These are phyloP conservation scores for Australoheros scitulus DNA, from an alignment of 2,113 vertebrate species.

Conservation along the genomic window DNA sequence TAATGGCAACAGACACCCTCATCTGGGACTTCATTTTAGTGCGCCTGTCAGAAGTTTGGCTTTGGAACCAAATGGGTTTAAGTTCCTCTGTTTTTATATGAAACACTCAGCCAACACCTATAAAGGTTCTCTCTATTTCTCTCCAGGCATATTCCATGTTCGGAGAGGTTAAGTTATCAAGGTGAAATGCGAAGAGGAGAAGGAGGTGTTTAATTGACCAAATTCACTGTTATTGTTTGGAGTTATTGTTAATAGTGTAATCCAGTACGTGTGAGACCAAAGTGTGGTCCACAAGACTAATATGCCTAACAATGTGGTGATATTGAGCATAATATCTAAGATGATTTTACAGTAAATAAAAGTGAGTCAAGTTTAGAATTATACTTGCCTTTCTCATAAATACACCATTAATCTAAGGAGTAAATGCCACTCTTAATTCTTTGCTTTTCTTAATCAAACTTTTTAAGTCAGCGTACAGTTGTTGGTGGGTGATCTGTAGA, in stretches of 20 bases:
- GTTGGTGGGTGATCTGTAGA: slow-evolving; percentile 12
- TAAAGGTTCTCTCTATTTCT: slow-evolving; percentile 43
- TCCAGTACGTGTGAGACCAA: slow-evolving; percentile 21
- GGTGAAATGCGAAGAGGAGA: slow-evolving; percentile 41
- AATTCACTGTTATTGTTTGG: slow-evolving; percentile 35
- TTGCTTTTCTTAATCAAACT: slow-evolving; percentile 20
- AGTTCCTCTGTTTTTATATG: slow-evolving; percentile 78
- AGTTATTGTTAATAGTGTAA: slow-evolving; percentile 12
- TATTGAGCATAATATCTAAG: slow-evolving; percentile 1
- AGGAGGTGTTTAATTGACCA: slow-evolving; percentile 60
- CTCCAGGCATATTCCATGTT: slow-evolving; percentile 60
- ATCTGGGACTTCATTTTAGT: slow-evolving; percentile 68
- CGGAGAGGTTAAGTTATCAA: slow-evolving; percentile 67
- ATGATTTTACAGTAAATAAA: slow-evolving; percentile 7
- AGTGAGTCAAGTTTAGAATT: not conserved
- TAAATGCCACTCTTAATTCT: slow-evolving; percentile 9
- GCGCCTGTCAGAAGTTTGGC: slow-evolving; percentile 79
- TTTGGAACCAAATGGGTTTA: slow-evolving; percentile 66
- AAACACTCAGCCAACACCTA: slow-evolving; percentile 80
- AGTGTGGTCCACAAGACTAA: slow-evolving; percentile 14
- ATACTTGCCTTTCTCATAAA: not conserved
- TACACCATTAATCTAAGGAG: not conserved
- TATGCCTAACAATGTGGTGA: not conserved
- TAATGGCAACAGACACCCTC: slow-evolving; percentile 62
- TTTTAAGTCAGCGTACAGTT: slow-evolving; percentile 8